A percentile compares a stretch with the other conserved stretches of the same genome.
Evolutionary conservation across 2,113 vertebrate genomes (phyloP).

Genomic region (Tychaedon coryphoeus): DNA sequence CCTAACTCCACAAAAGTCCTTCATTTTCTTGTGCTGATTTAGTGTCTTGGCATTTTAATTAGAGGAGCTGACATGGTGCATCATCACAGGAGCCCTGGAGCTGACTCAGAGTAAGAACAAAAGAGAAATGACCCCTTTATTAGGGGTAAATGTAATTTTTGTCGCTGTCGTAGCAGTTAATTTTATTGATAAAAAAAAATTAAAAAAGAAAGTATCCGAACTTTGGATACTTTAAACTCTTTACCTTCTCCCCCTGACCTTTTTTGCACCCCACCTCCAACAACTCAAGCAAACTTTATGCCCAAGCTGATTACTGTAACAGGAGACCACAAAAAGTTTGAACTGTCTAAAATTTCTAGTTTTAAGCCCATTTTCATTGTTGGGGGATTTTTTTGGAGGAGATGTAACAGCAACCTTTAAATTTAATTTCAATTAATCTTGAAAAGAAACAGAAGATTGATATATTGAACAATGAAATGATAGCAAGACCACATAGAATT

Average conservation of each 20-base stretch:
- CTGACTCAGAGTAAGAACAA: background rate
- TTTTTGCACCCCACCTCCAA: accelerated
- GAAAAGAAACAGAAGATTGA: background rate
- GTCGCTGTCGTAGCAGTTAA: background rate
- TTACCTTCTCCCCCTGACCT: accelerated
- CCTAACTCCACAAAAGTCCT: background rate
- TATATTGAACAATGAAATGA: background rate
- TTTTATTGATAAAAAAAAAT: background rate
- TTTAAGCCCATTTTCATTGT: background rate
- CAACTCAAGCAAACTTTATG: background rate
- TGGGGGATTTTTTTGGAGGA: background rate
- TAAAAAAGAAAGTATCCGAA: no score
- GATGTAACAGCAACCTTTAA: background rate
- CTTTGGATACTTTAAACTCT: background rate
- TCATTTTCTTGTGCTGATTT: background rate
- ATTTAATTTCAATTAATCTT: background rate
- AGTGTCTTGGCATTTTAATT: background rate
- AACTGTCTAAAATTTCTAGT: background rate
- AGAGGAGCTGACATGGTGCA: background rate
- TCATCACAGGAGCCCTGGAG: background rate
- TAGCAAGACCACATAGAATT: background rate
- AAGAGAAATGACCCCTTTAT: background rate
- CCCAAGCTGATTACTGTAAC: background rate
- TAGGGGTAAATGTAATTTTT: background rate
- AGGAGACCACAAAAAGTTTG: background rate